Conservation (phyloP, 2,888 invertebrate species). For the Plagiodera versicolora region DNA sequence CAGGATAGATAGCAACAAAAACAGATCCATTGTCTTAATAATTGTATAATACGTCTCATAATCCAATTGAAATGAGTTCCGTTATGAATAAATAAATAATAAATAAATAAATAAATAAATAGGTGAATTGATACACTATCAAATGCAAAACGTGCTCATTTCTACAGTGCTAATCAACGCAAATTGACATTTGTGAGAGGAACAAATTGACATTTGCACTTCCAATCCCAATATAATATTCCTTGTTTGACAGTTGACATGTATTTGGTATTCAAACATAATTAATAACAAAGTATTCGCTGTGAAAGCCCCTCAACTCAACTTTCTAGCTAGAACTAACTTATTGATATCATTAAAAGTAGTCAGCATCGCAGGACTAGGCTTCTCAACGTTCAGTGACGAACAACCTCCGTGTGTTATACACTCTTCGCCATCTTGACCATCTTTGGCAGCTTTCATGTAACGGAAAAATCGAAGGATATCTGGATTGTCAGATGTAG, state of each 20-base stretch:
- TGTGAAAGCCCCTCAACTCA: no score
- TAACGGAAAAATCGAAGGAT: slow-evolving; percentile 87
- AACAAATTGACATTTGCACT: no score
- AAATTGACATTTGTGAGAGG: no score
- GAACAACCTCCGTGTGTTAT: slow-evolving; percentile 69
- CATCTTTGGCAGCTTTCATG: slow-evolving; percentile 87
- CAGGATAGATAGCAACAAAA: no score
- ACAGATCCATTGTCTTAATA: no score
- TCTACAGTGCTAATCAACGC: neutral
- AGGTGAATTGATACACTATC: slow-evolving; percentile 29
- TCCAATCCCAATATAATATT: no score
- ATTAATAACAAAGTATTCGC: no score
- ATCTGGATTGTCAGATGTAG: slow-evolving; percentile 83
- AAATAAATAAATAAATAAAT: slow-evolving; percentile 14
- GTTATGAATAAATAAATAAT: slow-evolving; percentile 14
- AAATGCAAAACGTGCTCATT: slow-evolving; percentile 26
- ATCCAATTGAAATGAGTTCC: no score
- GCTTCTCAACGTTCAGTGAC: slow-evolving; percentile 63
- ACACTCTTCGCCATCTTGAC: slow-evolving; percentile 79
- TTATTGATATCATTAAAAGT: slow-evolving; percentile 88
- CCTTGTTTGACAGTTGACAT: no score
- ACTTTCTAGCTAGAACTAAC: slow-evolving; percentile 77
- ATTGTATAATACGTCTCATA: no score
- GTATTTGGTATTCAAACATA: no score
- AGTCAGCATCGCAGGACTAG: slow-evolving; percentile 81